Base-by-base conservation (phyloP, 1,140 invertebrate genomes). In the Platyura marginata region DNA sequence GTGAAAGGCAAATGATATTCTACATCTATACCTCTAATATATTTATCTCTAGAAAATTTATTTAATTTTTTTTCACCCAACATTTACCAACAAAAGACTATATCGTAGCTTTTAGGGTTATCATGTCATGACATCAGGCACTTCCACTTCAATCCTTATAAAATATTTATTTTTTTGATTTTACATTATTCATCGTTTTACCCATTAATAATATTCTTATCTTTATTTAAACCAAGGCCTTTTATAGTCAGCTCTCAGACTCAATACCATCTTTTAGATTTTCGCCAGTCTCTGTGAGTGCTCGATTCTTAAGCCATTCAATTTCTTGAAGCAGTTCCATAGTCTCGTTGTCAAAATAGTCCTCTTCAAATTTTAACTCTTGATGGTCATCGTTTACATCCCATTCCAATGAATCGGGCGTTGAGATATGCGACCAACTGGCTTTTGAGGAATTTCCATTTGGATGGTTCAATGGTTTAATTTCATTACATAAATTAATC, bases 341-440 rank as follows among this genome's bases (percentile, higher is more conserved):
- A 0, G 57, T 60, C 29, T 57, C 55, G 15, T 55, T 51, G 20
- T 59, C 57, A 9, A 60, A 40, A 42, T 51, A 57, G 41, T 59
- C 57, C 39, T 60, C 57, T 47, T 57, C 55, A 23, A 48, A 42
- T 18, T 53, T 21, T 18, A 53, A 53, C 41, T 59, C 54, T 23
- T 52, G 48, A n/a, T 55, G 52, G 29, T 60, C 57, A 25, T 53
- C 55, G 41, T 60, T 55, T 4, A 54, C 49, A 41, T 60, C 57
- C 57, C 57, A 60, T 41, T 60, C 57, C 1, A 60, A 45, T 0
- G 57, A 60, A 21, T 60, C 57, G 2, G 57, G 57, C 5, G 57
- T 60, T 5, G 57, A 60, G 19, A 56, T 60, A 47, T 59, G 57
- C 10, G 57, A 60, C 56, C 57, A 59, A 4, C 52, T 56, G 36